A percentile compares a stretch with the other conserved stretches of the same genome.
Conservation (phyloP, 2,797 vertebrate genomes). For the Sternotherus odoratus region DNA sequence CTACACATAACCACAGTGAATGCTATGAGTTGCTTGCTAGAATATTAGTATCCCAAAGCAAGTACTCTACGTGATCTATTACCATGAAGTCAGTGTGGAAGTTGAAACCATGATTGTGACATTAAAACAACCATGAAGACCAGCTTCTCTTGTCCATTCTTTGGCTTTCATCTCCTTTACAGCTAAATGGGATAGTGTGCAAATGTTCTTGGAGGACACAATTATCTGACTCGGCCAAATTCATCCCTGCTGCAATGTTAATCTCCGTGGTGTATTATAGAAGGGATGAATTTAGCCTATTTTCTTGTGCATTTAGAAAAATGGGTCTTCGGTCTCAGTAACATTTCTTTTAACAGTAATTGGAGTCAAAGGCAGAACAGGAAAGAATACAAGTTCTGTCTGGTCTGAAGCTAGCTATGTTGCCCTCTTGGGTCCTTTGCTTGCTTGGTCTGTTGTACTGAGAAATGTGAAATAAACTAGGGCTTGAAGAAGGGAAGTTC, state of each 20-base stretch:
- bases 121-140: not conserved
- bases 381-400: not conserved
- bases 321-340: not conserved
- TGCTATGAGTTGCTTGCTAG: not conserved
- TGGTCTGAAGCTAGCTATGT: not conserved
- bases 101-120: not conserved
- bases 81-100: not conserved
- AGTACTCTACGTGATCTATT: not conserved
- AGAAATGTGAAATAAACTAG: not conserved
- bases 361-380: fast-evolving
- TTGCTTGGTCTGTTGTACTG: not conserved
- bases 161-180: not conserved
- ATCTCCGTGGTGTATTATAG: fast-evolving
- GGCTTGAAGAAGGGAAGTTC: fast-evolving
- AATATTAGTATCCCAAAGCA: not conserved
- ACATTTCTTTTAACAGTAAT: not conserved
- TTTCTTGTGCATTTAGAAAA: fast-evolving
- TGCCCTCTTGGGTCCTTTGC: fast-evolving
- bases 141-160: not conserved
- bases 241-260: not conserved
- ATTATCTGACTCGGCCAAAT: not conserved
- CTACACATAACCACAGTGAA: not conserved
- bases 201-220: not conserved
- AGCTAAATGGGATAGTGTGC: not conserved
- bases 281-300: not conserved